phyloP scores from a whole-genome alignment of 1,140 invertebrate genomes.

The Pomacea maculata region DNA sequence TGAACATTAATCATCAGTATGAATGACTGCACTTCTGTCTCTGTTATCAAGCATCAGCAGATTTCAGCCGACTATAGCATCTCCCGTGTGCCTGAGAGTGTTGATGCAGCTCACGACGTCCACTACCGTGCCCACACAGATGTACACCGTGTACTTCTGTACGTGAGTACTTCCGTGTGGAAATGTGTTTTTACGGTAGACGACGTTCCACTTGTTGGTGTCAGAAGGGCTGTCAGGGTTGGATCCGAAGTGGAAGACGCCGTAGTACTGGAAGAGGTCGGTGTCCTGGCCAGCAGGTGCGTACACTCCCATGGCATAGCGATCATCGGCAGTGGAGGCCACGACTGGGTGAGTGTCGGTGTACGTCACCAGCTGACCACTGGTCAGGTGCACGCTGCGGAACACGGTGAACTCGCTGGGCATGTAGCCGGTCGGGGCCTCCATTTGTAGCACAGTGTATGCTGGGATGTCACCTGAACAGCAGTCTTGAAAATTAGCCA shows the following conservation, averaged over 20 bases:
- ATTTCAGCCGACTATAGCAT: no score
- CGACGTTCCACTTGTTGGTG: slow-evolving; percentile 36
- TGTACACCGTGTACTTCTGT: slow-evolving; percentile 28
- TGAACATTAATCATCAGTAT: not conserved
- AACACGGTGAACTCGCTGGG: slow-evolving; percentile 29
- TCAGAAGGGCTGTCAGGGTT: not conserved
- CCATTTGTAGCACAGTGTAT: slow-evolving; percentile 27
- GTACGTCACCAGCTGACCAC: slow-evolving; percentile 16
- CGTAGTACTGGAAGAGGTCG: slow-evolving; percentile 25
- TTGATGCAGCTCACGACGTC: slow-evolving; percentile 28
- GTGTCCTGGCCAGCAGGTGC: slow-evolving; percentile 30
- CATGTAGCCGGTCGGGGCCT: slow-evolving; percentile 37
- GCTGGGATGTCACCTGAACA: not conserved
- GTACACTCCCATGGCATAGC: slow-evolving; percentile 35
- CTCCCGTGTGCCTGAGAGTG: not conserved
- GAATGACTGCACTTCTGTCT: not conserved
- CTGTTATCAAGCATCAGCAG: not conserved
- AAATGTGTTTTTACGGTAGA: slow-evolving; percentile 26
- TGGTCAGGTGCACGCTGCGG: slow-evolving; percentile 24
- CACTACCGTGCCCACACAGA: slow-evolving; percentile 29
- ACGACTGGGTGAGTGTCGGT: slow-evolving; percentile 8
- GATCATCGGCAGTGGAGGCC: slow-evolving; percentile 29
- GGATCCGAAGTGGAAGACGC: slow-evolving; percentile 5
- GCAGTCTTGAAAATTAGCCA: not conserved
- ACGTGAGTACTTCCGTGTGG: slow-evolving; percentile 16